A percentile compares a stretch with the other conserved stretches of the same genome.
Evolutionary conservation across 2,113 vertebrate species (phyloP).

Genomic region (Gymnorhina tibicen): DNA sequence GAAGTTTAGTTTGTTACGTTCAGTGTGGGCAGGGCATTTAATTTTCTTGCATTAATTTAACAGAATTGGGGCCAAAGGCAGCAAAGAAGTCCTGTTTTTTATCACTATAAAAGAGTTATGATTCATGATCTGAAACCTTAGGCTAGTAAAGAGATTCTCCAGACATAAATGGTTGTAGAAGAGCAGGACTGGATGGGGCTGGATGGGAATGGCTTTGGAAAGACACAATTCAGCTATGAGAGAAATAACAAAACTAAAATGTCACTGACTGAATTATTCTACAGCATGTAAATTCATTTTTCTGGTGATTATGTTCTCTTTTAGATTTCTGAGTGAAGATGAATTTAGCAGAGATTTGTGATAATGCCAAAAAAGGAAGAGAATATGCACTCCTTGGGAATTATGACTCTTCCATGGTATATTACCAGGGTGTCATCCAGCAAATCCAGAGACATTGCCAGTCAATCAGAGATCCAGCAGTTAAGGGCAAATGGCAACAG

Average conservation of each 20-base stretch:
- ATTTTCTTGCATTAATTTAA: constrained; percentile 11
- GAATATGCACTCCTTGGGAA: constrained; percentile 96
- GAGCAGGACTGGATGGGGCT: background rate
- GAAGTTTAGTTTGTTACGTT: background rate
- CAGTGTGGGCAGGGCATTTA: background rate
- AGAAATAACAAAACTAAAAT: background rate
- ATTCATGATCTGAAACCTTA: background rate
- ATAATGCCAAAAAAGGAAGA: constrained; percentile 95
- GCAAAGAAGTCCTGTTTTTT: background rate
- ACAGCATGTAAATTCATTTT: background rate
- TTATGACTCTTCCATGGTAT: constrained; percentile 95
- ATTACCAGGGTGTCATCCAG: constrained; percentile 96
- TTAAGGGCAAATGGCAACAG: constrained; percentile 93
- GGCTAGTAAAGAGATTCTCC: background rate
- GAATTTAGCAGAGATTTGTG: constrained; percentile 93
- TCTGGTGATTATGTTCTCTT: constrained; percentile 37
- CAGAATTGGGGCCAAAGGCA: background rate
- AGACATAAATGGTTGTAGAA: background rate
- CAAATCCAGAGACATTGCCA: constrained; percentile 93
- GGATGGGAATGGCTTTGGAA: accelerated
- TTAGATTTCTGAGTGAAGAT: constrained; percentile 76
- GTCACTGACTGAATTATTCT: background rate
- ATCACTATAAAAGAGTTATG: background rate
- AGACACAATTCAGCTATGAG: background rate
- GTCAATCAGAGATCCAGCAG: constrained; percentile 86